Percentiles rank a stretch among this genome's conserved stretches.
phyloP scores from a whole-genome alignment of 2,797 vertebrate species.

The Harpagifer antarcticus region DNA sequence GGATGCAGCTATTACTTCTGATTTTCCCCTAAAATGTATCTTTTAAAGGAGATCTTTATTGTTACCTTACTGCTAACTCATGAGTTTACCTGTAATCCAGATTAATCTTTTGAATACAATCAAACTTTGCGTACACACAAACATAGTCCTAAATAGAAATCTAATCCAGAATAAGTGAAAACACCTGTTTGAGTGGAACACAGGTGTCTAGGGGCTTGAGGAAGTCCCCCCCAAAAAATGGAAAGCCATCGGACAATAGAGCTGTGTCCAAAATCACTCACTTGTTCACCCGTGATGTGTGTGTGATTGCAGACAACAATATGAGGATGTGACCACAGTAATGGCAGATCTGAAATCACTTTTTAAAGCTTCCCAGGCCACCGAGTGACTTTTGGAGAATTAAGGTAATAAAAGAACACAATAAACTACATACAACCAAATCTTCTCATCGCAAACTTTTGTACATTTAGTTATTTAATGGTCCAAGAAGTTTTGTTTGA shows the following conservation, averaged over 20 bases:
- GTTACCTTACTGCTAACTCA: too few relatives aligned
- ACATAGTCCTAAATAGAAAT: background rate
- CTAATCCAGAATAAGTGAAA: constrained; percentile 4
- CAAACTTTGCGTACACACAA: background rate
- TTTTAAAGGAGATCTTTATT: background rate
- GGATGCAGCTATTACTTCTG: background rate
- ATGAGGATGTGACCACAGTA: background rate
- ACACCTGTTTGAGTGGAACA: background rate
- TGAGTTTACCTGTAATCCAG: too few relatives aligned
- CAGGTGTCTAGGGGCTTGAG: background rate
- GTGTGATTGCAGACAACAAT: background rate
- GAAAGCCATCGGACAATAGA: background rate
- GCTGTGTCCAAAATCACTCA: constrained; percentile 1
- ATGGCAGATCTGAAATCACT: background rate
- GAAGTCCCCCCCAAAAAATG: background rate
- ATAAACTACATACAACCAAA: background rate
- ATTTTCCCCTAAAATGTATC: background rate
- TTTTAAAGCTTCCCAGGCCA: background rate
- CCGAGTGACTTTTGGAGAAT: background rate
- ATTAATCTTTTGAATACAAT: background rate
- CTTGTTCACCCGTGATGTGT: background rate
- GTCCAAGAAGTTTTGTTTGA: background rate
- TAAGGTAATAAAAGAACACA: background rate
- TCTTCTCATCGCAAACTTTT: too few relatives aligned
- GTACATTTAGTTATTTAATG: background rate